A percentile compares a stretch with the other conserved stretches of the same genome.
Evolutionary conservation across 2,113 vertebrate genomes (phyloP).

Genomic region (Epinephelus moara): DNA sequence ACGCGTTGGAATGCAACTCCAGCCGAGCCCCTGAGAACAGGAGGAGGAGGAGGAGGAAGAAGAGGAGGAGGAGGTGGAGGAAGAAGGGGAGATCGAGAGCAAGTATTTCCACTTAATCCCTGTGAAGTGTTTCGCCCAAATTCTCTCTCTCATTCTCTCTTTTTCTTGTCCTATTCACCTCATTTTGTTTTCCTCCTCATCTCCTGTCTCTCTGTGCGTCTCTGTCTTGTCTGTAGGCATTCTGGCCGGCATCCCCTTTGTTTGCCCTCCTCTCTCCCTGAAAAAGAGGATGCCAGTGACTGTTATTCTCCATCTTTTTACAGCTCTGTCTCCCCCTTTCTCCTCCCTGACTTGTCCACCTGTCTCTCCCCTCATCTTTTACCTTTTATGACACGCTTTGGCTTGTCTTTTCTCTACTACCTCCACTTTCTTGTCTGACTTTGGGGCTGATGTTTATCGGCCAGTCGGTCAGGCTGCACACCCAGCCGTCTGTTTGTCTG

Average conservation of each 20-base stretch:
- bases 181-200: conserved; percentile 9
- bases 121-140: conserved; percentile 60
- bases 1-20: conserved; percentile 83
- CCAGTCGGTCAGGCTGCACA: conserved; percentile 29
- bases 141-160: conserved; percentile 32
- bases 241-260: conserved; percentile 6
- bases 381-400: neutral
- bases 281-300: neutral
- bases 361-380: conserved; percentile 18
- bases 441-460: conserved; percentile 52
- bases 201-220: neutral
- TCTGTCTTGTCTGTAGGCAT: conserved; percentile 12
- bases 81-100: conserved; percentile 64
- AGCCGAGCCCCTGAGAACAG: conserved; percentile 77
- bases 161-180: conserved; percentile 27
- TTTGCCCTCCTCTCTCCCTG: conserved; percentile 4
- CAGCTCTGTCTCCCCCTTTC: conserved; percentile 12
- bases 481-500: conserved; percentile 61
- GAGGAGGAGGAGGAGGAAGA: conserved; percentile 65
- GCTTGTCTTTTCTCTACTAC: neutral
- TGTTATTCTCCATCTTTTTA: neutral
- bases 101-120: conserved; percentile 77
- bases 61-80: conserved; percentile 51
- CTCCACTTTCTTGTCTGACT: conserved; percentile 31
- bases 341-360: conserved; percentile 12